Base-by-base conservation (phyloP, 1,140 invertebrate species). In the Polyergus mexicanus region DNA sequence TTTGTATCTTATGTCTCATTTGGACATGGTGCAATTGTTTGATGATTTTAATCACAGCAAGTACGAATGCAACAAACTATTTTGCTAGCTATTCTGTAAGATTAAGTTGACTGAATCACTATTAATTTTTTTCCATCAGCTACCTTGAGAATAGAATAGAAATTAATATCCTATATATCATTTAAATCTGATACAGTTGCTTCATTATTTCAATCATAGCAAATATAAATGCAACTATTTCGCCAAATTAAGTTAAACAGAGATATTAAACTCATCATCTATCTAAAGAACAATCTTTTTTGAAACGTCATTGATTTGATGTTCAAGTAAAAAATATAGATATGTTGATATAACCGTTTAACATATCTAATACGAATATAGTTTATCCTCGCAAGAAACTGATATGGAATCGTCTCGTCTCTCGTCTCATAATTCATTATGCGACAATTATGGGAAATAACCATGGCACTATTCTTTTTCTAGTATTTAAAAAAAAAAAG, bases 251-350 rank as follows among this genome's bases (percentile, higher is more conserved):
- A 78, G 28, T 78, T 78, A 65, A 63, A 51, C 3, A 78, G 13
- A 76, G 22, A 47, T n/a, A 78, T n/a, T 35, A 78, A 76, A 77
- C 47, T 77, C 32, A 44, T 77, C 41, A 51, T n/a, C 28, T 78
- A 78, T 22, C 38, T 66, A 66, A 38, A 44, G 25, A 51, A 80
- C 41, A 0, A 80, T 80, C 22, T 35, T 47, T 51, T 25, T 69
- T 25, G n/a, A 80, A 80, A 65, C 35, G 47, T 74, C 56, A 69
- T 80, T 80, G 56, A 69, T 66, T 78, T 80, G 65, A 35, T 80
- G 35, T 80, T 69, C 35, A 38, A 41, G 25, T 65, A 19, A 19
- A 68, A 68, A 32, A 69, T n/a, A 10, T 60, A n/a, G 10, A 41
- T 51, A 41, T 65, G 25, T 65, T 44, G n/a, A 51, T 16, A 16